Evolutionary conservation across 2,797 vertebrate species (phyloP).

Genomic region (Arrhamphus sclerolepis): DNA sequence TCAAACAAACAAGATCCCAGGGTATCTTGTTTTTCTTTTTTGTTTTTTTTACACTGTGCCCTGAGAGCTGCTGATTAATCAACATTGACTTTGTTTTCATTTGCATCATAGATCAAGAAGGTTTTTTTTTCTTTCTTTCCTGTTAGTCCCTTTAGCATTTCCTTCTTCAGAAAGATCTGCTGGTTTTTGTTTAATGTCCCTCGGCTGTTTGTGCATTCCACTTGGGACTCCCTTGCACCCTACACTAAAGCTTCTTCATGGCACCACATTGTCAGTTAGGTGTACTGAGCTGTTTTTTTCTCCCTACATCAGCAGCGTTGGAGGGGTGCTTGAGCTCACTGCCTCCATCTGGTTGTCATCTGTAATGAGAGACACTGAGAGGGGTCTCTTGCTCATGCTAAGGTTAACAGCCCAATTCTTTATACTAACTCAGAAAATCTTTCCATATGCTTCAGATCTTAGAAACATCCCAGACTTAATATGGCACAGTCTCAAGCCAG

Average conservation of each 20-base stretch:
- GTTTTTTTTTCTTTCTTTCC: conserved; percentile 29
- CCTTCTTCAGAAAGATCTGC: conserved; percentile 30
- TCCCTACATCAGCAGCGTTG: conserved; percentile 34
- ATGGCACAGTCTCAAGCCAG: neutral
- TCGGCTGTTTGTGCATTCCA: conserved; percentile 48
- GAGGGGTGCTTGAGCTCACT: conserved; percentile 32
- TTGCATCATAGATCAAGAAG: conserved; percentile 14
- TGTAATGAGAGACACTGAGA: conserved; percentile 33
- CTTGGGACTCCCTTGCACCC: conserved; percentile 41
- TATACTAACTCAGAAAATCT: conserved; percentile 26
- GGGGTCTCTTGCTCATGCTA: conserved; percentile 18
- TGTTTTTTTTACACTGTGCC: neutral
- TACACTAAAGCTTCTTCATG: conserved; percentile 41
- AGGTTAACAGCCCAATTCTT: conserved; percentile 34
- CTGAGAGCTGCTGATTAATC: conserved; percentile 22
- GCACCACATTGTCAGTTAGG: conserved; percentile 65
- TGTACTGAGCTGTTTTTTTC: conserved; percentile 27
- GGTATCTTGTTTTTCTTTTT: conserved; percentile 4
- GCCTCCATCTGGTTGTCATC: conserved; percentile 69
- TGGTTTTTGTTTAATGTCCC: conserved; percentile 48
- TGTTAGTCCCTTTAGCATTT: conserved; percentile 14
- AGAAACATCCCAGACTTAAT: conserved; percentile 13
- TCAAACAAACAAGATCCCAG: conserved; percentile 16
- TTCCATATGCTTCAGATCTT: conserved; percentile 19
- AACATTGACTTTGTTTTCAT: conserved; percentile 25